Conservation (phyloP, 2,888 invertebrate genomes). For the Pristionchus exspectatus region DNA sequence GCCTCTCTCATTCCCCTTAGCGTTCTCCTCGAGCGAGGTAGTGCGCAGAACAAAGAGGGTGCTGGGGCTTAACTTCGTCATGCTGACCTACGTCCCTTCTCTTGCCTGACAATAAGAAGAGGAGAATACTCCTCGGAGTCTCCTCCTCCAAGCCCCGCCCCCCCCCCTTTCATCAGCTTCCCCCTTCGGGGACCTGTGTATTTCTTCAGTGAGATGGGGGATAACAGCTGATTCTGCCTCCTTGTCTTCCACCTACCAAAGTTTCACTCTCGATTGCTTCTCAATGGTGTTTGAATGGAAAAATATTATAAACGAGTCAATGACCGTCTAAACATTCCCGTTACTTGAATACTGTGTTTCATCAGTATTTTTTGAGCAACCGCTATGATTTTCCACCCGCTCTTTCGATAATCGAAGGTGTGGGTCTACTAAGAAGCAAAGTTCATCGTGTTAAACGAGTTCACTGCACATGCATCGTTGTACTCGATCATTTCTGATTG, state of each 20-base stretch:
- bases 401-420: too few species aligned
- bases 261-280: not conserved
- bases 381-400: too few species aligned
- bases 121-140: not conserved
- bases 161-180: not conserved
- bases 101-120: not conserved
- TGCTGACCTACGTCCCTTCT: constrained; percentile 10
- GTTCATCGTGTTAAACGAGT: too few species aligned
- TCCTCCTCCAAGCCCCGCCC: constrained; percentile 3
- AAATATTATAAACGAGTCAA: too few species aligned
- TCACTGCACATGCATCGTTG: not conserved
- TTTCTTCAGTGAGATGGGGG: not conserved
- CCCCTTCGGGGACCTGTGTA: constrained; percentile 1
- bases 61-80: not conserved
- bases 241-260: not conserved
- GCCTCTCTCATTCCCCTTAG: not conserved
- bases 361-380: too few species aligned
- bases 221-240: not conserved
- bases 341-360: too few species aligned
- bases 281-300: not conserved
- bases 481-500: not conserved
- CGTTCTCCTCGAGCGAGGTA: not conserved
- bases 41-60: not conserved
- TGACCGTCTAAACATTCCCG: not conserved
- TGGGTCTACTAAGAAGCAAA: too few species aligned